phyloP scores from a whole-genome alignment of 2,797 vertebrate genomes.

The Falco biarmicus region DNA sequence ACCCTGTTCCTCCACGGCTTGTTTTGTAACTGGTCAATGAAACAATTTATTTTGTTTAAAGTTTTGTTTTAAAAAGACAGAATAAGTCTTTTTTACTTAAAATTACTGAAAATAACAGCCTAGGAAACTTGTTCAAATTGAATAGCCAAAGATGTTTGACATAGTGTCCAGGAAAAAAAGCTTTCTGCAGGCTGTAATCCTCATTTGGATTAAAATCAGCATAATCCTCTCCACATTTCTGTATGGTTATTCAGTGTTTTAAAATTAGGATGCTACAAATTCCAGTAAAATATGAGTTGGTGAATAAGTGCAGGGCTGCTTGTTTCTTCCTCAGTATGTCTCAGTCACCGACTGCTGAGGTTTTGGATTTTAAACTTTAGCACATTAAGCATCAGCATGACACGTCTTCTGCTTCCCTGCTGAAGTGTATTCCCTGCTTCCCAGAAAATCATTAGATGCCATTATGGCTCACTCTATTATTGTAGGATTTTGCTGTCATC shows the following conservation, averaged over 20 bases:
- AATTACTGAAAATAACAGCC: not conserved
- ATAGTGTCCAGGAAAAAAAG: not conserved
- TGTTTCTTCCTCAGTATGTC: not conserved
- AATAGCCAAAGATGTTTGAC: not conserved
- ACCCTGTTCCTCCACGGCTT: not conserved
- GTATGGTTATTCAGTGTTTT: not conserved
- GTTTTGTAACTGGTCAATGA: not conserved
- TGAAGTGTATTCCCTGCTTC: not conserved
- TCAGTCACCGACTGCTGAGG: not conserved
- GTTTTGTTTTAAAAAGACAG: not conserved
- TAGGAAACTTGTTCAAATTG: not conserved
- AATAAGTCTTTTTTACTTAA: not conserved
- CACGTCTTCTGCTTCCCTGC: not conserved
- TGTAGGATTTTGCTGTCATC: constrained; percentile 17
- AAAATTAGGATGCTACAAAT: not conserved
- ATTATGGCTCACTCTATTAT: not conserved
- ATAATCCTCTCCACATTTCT: not conserved
- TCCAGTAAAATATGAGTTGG: not conserved
- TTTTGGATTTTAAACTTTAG: not conserved
- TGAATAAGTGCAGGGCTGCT: not conserved
- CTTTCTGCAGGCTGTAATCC: not conserved
- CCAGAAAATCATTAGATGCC: constrained; percentile 22
- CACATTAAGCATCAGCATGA: not conserved
- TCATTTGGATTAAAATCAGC: not conserved
- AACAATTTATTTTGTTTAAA: not conserved